Evolutionary conservation across 2,113 vertebrate species (phyloP).

Genomic region (Leuciscus idus): DNA sequence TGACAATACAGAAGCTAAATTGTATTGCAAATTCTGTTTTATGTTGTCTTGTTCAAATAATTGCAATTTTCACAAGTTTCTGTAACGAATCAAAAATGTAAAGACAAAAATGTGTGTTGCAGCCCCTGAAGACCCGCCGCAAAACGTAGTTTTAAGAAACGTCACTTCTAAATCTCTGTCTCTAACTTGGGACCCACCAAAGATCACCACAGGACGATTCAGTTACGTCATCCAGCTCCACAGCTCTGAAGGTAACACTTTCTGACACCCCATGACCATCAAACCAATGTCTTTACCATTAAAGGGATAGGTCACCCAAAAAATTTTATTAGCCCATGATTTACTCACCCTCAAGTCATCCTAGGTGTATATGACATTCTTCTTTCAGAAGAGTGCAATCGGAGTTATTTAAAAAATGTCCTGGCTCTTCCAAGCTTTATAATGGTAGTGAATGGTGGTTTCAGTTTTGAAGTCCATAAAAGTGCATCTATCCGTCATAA

Average conservation of each 20-base stretch:
- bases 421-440: no score
- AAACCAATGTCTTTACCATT: not conserved
- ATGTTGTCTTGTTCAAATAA: not conserved
- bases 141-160: conserved; percentile 80
- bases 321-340: no score
- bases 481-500: no score
- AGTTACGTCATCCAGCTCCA: conserved; percentile 86
- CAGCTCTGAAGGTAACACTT: conserved; percentile 81
- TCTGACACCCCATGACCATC: not conserved
- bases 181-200: conserved; percentile 87
- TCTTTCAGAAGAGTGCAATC: no score
- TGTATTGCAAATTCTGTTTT: not conserved
- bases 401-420: no score
- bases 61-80: not conserved
- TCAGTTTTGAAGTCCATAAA: no score
- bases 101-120: conserved; percentile 13
- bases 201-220: conserved; percentile 86
- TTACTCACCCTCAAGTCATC: no score
- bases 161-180: conserved; percentile 84
- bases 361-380: no score
- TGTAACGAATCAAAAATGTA: conserved; percentile 11
- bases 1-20: not conserved
- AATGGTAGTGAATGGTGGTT: no score
- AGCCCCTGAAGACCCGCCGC: conserved; percentile 94
- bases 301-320: no score